These are phyloP conservation scores for Lasioglossum figueresi DNA, from an alignment of 2,888 invertebrate species.

Conservation along the genomic window DNA sequence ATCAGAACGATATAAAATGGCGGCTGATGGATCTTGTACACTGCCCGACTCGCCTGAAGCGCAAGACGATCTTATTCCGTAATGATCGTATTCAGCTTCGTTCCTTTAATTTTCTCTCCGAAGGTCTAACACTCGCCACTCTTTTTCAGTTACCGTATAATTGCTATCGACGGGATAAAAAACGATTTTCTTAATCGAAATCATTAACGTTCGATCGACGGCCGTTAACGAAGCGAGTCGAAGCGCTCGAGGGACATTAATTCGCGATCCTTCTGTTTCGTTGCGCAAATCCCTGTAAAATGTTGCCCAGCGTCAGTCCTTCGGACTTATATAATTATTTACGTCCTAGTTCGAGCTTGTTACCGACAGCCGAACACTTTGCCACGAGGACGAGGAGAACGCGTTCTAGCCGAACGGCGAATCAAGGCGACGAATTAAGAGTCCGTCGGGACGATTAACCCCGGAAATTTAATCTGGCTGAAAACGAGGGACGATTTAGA, in stretches of 20 bases:
- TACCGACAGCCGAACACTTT: conserved; percentile 49
- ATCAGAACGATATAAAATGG: too few relatives aligned
- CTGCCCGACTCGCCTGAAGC: too few relatives aligned
- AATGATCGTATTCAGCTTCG: neutral
- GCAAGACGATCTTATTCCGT: too few relatives aligned
- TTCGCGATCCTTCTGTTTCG: conserved; percentile 51
- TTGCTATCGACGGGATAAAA: neutral
- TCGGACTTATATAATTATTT: conserved; percentile 64
- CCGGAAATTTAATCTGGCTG: conserved; percentile 78
- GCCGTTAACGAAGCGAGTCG: conserved; percentile 10
- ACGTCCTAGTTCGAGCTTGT: conserved; percentile 55
- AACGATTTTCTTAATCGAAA: conserved; percentile 6
- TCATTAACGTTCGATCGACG: conserved; percentile 19
- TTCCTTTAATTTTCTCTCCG: neutral
- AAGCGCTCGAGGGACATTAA: conserved; percentile 20
- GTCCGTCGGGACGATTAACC: conserved; percentile 76
- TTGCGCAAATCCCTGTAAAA: conserved; percentile 34
- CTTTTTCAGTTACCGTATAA: neutral
- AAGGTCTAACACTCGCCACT: neutral
- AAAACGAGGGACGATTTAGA: conserved; percentile 78
- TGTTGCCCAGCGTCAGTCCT: conserved; percentile 14
- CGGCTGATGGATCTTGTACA: too few relatives aligned
- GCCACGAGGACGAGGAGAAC: conserved; percentile 22
- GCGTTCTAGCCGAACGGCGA: conserved; percentile 59
- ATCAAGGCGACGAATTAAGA: conserved; percentile 77